phyloP scores from a whole-genome alignment of 2,113 vertebrate species.

The Alouatta palliata region DNA sequence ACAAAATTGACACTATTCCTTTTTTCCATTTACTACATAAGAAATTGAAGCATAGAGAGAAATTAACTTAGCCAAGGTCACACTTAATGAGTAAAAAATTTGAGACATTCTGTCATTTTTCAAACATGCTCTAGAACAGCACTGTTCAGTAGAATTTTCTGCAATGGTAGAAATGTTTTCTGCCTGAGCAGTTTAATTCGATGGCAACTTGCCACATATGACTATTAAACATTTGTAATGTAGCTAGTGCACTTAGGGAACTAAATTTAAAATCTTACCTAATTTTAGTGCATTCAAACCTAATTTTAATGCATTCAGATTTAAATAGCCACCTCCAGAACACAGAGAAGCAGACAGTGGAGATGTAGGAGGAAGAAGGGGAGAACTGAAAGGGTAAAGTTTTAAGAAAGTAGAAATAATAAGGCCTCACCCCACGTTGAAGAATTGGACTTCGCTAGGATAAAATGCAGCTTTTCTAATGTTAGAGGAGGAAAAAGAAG shows the following conservation, averaged over 20 bases:
- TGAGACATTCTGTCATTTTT: not conserved
- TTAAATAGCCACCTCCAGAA: not conserved
- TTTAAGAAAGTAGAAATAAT: not conserved
- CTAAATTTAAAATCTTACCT: not conserved
- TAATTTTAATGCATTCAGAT: not conserved
- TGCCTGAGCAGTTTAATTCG: not conserved
- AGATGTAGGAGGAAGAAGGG: not conserved
- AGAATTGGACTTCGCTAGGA: not conserved
- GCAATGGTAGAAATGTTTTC: not conserved
- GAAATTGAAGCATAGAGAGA: not conserved
- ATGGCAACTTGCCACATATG: not conserved
- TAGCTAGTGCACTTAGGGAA: not conserved
- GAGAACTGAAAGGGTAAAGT: not conserved
- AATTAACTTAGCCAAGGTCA: not conserved
- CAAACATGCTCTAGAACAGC: not conserved
- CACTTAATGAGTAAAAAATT: not conserved
- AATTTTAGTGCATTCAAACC: not conserved
- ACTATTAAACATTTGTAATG: not conserved
- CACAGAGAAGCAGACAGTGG: not conserved
- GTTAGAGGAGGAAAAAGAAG: not conserved
- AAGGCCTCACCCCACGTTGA: not conserved
- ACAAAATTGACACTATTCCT: not conserved
- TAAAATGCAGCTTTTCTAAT: not conserved
- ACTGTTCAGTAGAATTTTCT: not conserved
- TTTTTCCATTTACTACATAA: not conserved